Conservation (phyloP, 2,797 vertebrate species). For the Hylomyscus alleni region DNA sequence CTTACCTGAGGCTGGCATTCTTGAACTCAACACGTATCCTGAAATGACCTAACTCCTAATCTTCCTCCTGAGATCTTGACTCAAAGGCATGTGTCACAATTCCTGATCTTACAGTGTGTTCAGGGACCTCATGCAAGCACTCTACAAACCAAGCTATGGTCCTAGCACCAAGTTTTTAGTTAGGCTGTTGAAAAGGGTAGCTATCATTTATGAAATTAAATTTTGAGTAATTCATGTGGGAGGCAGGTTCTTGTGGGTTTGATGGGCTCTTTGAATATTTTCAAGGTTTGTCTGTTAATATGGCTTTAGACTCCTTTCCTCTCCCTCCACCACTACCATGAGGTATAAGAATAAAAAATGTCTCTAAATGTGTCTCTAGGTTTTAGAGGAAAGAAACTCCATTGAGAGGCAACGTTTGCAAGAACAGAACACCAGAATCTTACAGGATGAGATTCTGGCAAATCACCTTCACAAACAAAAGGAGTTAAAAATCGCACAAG, state of each 20-base stretch:
- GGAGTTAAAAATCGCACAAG: conserved; percentile 91
- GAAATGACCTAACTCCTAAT: background rate
- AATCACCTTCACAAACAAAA: conserved; percentile 93
- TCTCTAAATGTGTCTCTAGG: conserved; percentile 85
- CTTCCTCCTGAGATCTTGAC: background rate
- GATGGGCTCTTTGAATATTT: background rate
- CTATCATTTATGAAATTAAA: background rate
- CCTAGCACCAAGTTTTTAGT: background rate
- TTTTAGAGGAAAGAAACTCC: conserved; percentile 93
- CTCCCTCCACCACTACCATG: background rate
- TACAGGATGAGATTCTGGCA: conserved; percentile 93
- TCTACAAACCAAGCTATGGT: background rate
- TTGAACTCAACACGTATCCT: background rate
- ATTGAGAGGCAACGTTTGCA: conserved; percentile 92
- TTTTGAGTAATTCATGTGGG: background rate
- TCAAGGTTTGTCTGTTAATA: conserved; percentile 1
- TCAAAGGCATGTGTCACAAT: too few species aligned
- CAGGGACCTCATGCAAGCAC: background rate
- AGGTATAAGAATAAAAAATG: background rate
- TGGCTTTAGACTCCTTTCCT: background rate
- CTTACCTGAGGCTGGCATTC: background rate
- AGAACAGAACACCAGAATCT: conserved; percentile 91
- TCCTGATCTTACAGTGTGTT: background rate
- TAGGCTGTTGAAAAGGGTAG: background rate
- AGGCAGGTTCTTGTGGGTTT: background rate